Base-by-base conservation (phyloP, 1,140 invertebrate species). In the Bombus affinis region DNA sequence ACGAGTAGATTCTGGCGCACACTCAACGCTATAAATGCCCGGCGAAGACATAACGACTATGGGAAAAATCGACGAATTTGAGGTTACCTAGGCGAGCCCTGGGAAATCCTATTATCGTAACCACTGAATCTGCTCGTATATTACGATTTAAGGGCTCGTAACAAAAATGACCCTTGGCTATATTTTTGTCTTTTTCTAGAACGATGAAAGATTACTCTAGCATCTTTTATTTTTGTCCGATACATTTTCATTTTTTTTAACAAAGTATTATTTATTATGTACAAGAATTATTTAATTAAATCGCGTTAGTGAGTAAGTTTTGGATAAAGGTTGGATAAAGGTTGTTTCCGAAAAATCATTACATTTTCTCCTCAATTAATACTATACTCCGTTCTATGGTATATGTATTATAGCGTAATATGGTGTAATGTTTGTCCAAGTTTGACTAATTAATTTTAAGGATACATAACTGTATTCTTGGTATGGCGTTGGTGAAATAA, bases 1-100 rank as follows among this genome's bases (percentile, higher is more conserved):
- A 85, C 62, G 37, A 75, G 73, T 44, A 53, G 73, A 59, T 85
- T 37, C 71, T 87, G 82, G 71, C 83, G 62, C 47, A 10, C 37
- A 15, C 44, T 87, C 82, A 85, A 87, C 83, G 42, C 22, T 37
- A 13, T 71, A 72, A 62, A 65, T 22, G 66, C 35, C 28, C 75
- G 25, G 8, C 6, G 25, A 77, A 62, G 35, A 77, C 35, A 57
- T n/a, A 68, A 79, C 77, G 77, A 68, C 68, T 68, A 35, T 79
- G 39, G n/a, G 62, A 79, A 79, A 79, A 66, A 79, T 66, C 62
- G 73, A 53, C 73, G 73, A 53, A n/a, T 35, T 75, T 57, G n/a
- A 18, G 73, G 44, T 75, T 35, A 25, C 37, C 10, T 71, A 13
- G 37, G 68, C 5, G 37, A 75, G 35, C 73, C 32, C 32, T 44